A percentile compares a stretch with the other conserved stretches of the same genome.
phyloP scores from a whole-genome alignment of 1,140 invertebrate genomes.

The Eupeodes corollae region DNA sequence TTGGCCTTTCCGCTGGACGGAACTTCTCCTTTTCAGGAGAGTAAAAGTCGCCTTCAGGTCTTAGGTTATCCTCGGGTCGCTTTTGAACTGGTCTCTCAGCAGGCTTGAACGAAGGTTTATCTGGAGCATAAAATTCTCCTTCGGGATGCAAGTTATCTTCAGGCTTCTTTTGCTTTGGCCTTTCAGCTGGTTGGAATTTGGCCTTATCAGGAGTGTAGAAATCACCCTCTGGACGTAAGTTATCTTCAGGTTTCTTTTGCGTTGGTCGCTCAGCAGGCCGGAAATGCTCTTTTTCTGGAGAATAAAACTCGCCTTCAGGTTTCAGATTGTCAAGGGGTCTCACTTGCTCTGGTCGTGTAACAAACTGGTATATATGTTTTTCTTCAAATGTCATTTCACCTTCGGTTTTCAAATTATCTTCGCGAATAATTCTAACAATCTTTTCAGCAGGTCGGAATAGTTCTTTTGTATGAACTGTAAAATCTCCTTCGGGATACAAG shows the following conservation, averaged over 20 bases:
- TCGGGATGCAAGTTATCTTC: slow-evolving; percentile 46
- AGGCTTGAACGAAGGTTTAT: slow-evolving; percentile 28
- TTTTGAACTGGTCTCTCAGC: slow-evolving; percentile 43
- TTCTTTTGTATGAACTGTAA: slow-evolving; percentile 40
- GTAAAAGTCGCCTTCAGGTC: slow-evolving; percentile 45
- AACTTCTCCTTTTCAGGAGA: slow-evolving; percentile 38
- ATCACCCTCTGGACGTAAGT: slow-evolving; percentile 45
- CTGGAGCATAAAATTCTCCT: slow-evolving; percentile 38
- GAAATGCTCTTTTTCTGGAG: slow-evolving; percentile 36
- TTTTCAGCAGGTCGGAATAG: slow-evolving; percentile 37
- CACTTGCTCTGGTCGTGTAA: slow-evolving; percentile 36
- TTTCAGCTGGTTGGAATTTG: slow-evolving; percentile 40
- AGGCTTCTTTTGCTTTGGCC: slow-evolving; percentile 42
- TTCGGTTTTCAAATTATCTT: slow-evolving; percentile 41
- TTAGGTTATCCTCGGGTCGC: slow-evolving; percentile 46
- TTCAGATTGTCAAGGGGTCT: slow-evolving; percentile 43
- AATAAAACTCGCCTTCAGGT: slow-evolving; percentile 46
- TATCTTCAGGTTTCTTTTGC: slow-evolving; percentile 40
- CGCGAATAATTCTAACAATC: slow-evolving; percentile 24
- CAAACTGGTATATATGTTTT: slow-evolving; percentile 40
- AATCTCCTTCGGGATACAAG: slow-evolving; percentile 46
- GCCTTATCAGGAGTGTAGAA: slow-evolving; percentile 39
- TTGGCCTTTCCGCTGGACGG: slow-evolving; percentile 40
- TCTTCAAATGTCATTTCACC: slow-evolving; percentile 42
- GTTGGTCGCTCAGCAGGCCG: slow-evolving; percentile 34